phyloP scores from a whole-genome alignment of 92 coral and sea anemone species.

The Porites cylindrica region DNA sequence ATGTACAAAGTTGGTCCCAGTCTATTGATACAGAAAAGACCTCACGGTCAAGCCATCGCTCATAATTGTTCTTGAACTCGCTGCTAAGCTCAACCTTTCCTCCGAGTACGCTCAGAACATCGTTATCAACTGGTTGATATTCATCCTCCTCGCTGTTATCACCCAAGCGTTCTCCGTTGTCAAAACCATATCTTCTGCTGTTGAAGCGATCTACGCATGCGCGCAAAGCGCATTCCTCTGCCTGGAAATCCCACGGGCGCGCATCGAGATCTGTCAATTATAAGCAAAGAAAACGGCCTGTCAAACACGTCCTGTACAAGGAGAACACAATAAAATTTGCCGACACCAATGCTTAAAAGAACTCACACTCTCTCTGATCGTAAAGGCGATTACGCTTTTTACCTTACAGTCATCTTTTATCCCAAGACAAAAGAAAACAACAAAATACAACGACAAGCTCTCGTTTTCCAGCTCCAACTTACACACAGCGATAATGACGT shows the following conservation, averaged over 20 bases:
- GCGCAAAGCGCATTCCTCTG: conserved; percentile 93
- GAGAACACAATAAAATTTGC: no score
- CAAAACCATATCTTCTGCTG: conserved; percentile 87
- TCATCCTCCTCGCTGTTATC: conserved; percentile 73
- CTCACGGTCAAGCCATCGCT: conserved; percentile 97
- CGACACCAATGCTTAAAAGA: no score
- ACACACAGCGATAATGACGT: no score
- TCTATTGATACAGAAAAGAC: conserved; percentile 94
- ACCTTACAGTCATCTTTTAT: no score
- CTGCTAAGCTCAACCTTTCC: conserved; percentile 86
- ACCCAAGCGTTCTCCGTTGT: conserved; percentile 46
- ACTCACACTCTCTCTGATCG: no score
- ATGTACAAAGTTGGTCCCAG: conserved; percentile 96
- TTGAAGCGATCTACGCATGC: conserved; percentile 95
- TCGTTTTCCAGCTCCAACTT: no score
- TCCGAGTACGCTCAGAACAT: conserved; percentile 90
- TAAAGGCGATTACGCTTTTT: no score
- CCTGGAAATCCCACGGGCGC: conserved; percentile 99
- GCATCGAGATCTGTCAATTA: conserved; percentile 86
- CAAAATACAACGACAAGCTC: no score
- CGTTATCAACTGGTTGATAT: conserved; percentile 80
- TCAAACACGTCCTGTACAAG: background rate
- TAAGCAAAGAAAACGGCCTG: background rate
- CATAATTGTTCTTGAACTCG: conserved; percentile 95
- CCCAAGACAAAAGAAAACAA: no score